Evolutionary conservation across 2,888 invertebrate genomes (phyloP).

Genomic region (Spialia ferax): DNA sequence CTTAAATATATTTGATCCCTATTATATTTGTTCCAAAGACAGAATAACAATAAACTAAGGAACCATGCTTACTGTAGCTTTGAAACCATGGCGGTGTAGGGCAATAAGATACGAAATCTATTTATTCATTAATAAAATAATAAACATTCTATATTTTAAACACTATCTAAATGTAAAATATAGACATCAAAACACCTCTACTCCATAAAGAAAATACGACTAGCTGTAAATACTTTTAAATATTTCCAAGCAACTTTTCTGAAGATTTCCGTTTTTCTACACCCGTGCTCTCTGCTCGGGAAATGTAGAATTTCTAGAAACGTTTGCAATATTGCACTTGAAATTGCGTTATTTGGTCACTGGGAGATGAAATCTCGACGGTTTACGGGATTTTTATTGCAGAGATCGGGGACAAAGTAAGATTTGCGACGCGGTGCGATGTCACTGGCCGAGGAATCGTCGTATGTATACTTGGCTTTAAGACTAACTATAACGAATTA

Average conservation of each 20-base stretch:
- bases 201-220: neutral
- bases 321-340: conserved; percentile 42
- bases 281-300: neutral
- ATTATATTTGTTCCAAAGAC: too few relatives aligned
- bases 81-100: too few relatives aligned
- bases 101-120: too few relatives aligned
- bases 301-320: conserved; percentile 32
- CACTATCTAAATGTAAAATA: too few relatives aligned
- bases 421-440: conserved; percentile 15
- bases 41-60: too few relatives aligned
- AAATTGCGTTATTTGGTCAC: conserved; percentile 45
- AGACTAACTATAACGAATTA: conserved; percentile 2
- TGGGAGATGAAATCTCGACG: conserved; percentile 42
- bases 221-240: neutral
- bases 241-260: conserved; percentile 8
- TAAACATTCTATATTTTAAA: too few relatives aligned
- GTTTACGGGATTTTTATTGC: conserved; percentile 45
- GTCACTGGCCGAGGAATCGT: neutral
- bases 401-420: conserved; percentile 24
- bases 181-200: neutral
- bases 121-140: too few relatives aligned
- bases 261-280: conserved; percentile 20
- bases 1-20: too few relatives aligned
- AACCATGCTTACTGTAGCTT: too few relatives aligned
- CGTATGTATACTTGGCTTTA: neutral